Conservation (phyloP, 2,888 invertebrate species). For the Metellina segmentata region DNA sequence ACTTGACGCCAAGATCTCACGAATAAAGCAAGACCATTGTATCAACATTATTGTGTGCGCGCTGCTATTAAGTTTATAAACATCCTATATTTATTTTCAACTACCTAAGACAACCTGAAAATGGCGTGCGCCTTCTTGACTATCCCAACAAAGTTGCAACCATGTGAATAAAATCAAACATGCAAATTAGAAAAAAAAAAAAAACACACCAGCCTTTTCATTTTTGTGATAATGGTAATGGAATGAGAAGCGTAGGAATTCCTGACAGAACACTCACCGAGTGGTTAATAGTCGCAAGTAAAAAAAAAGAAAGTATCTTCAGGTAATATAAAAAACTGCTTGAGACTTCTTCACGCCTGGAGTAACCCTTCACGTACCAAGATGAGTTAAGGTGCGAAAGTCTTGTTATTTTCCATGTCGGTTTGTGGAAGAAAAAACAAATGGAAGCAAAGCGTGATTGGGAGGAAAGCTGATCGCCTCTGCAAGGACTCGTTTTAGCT, state of each 20-base stretch:
- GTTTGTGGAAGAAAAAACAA: not conserved
- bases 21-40: too few species aligned
- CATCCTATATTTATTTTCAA: too few species aligned
- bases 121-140: not conserved
- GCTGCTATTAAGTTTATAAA: too few species aligned
- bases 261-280: not conserved
- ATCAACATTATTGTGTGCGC: too few species aligned
- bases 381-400: not conserved
- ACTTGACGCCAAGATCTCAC: too few species aligned
- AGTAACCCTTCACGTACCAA: not conserved
- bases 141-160: not conserved
- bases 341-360: not conserved
- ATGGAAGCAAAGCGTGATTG: not conserved
- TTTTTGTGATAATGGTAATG: not conserved
- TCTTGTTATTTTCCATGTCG: not conserved
- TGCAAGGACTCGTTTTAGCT: not conserved
- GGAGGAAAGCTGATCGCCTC: not conserved
- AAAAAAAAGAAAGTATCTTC: not conserved
- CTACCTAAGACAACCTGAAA: too few species aligned
- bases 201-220: not conserved
- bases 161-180: not conserved
- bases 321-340: not conserved
- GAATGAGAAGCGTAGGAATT: not conserved
- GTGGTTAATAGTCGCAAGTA: not conserved
- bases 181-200: not conserved